phyloP scores from a whole-genome alignment of 2,888 invertebrate species.

The Phasia obesa region DNA sequence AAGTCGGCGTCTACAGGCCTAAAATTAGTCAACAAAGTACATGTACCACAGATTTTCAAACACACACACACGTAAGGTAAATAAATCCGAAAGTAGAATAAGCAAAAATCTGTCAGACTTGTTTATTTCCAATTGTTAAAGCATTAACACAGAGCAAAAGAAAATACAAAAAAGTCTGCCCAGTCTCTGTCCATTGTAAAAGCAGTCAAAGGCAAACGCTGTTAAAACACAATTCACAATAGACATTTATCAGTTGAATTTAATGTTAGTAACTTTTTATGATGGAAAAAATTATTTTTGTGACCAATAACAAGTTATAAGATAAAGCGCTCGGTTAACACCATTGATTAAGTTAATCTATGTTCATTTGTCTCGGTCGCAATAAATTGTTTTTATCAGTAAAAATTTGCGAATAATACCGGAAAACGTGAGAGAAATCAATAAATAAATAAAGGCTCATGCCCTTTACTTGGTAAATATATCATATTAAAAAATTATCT shows the following conservation, averaged over 20 bases:
- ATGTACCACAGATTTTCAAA: no score
- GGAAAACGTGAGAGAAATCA: slow-evolving; percentile 52
- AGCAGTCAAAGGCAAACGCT: background rate
- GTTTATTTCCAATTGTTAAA: no score
- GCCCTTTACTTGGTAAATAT: slow-evolving; percentile 56
- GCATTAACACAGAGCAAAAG: no score
- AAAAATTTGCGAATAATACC: slow-evolving; percentile 2
- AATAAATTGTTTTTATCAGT: background rate
- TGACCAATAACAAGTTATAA: background rate
- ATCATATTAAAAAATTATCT: no score
- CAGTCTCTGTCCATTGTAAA: no score
- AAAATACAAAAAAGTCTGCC: no score
- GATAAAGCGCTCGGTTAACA: slow-evolving; percentile 13
- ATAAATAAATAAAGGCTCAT: slow-evolving; percentile 16
- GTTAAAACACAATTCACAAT: background rate
- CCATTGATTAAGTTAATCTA: slow-evolving; percentile 15
- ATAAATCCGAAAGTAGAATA: no score
- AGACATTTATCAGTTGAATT: background rate
- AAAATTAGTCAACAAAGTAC: no score
- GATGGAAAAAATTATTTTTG: background rate
- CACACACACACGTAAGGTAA: no score
- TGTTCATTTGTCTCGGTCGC: slow-evolving; percentile 16
- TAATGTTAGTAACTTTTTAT: background rate
- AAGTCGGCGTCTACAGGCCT: no score
- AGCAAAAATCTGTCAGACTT: no score